Evolutionary conservation across 1,140 invertebrate species (phyloP), one percentile per base, ranked within the genome.

Genomic region (Penaeus chinensis): DNA sequence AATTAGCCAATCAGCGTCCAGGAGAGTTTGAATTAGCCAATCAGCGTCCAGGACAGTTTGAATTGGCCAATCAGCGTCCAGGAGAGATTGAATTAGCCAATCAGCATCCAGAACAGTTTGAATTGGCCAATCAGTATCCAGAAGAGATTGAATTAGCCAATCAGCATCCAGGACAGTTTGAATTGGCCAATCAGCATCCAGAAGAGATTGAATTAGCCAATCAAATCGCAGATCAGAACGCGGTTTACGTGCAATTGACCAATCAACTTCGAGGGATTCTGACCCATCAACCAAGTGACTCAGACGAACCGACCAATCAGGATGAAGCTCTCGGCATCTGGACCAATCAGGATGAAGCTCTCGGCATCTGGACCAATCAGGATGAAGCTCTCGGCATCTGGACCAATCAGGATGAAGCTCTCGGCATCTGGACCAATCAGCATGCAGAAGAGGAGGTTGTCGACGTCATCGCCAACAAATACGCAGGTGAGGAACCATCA

Each of bases 31-130:
- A 66, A 71, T 37, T 47, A 42, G 16, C 19, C 18, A 13, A 10
- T 32, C 54, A 60, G 42, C 18, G 8, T 20, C 54, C 19, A 69
- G n/a, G 63, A 47, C 2, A 47, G 47, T 7, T 47, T 7, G 7
- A 47, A 13, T 13, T 47, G 4, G 11, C 47, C 47, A 47, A 47
- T 47, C 37, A 79, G 60, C 37, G 2, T n/a, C 42, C 82, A 76
- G 82, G 47, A 76, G 62, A 37, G 63, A 37, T 60, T 19, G 24
- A 27, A 19, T 18, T 37, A 24, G 69, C 47, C 77, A 65, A 78
- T 77, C 77, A 86, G 77, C 69, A 62, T 63, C 77, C 77, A 86
- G 77, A 80, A 77, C 16, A 37, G 76, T 76, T 77, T 77, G n/a
- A 65, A 63, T 76, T 27, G 18, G 4, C 62, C 32, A 42, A 61